phyloP scores from a whole-genome alignment of 2,888 invertebrate species.

The Hydrotaea cyrtoneurina region DNA sequence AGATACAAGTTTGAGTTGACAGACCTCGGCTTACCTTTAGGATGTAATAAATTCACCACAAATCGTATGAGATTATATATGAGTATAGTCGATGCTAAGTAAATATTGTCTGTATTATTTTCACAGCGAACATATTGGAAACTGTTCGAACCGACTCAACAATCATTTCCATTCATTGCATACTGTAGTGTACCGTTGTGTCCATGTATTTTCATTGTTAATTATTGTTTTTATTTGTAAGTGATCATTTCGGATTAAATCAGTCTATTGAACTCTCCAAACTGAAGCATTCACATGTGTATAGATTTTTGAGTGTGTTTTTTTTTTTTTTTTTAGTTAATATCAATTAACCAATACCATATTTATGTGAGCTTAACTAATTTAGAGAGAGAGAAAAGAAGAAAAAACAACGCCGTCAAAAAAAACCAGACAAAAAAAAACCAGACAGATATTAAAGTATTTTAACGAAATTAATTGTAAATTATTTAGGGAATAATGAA shows the following conservation, averaged over 20 bases:
- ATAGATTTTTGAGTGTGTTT: not conserved
- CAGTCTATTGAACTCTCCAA: not conserved
- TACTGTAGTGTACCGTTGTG: not conserved
- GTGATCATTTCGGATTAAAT: not conserved
- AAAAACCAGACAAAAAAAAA: not conserved
- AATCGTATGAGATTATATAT: conserved; percentile 40
- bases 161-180: not conserved
- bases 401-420: not conserved
- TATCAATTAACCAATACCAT: not conserved
- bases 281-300: conserved; percentile 13
- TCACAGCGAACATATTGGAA: not conserved
- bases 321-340: not conserved
- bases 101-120: not conserved
- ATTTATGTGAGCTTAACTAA: conserved; percentile 17
- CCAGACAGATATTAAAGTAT: too few species aligned
- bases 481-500: conserved; percentile 10
- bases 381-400: not conserved
- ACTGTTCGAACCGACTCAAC: conserved; percentile 9
- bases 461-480: conserved; percentile 43
- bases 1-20: conserved; percentile 79
- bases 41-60: conserved; percentile 47
- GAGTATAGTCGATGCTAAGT: not conserved
- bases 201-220: conserved; percentile 21
- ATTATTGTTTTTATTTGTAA: conserved; percentile 34
- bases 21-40: not conserved